These are phyloP conservation scores for Symphodus melops DNA, from an alignment of 2,113 vertebrate species.

Conservation along the genomic window DNA sequence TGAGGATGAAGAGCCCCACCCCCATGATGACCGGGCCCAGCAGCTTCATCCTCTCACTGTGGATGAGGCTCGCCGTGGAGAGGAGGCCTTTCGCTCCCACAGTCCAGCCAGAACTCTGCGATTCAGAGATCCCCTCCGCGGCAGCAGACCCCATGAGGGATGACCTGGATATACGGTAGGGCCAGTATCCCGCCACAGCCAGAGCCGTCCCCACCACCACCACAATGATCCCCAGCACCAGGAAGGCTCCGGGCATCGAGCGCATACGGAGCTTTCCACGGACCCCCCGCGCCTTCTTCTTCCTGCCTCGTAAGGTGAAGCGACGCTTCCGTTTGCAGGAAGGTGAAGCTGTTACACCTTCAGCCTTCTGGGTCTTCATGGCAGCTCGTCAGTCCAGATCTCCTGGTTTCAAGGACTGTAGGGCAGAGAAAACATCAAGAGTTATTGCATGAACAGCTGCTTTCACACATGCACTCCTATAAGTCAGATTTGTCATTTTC, in stretches of 20 bases:
- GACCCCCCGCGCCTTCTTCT: constrained; percentile 74
- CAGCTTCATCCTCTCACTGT: constrained; percentile 91
- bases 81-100: constrained; percentile 79
- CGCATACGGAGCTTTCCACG: constrained; percentile 91
- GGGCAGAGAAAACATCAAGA: constrained; percentile 14
- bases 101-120: constrained; percentile 65
- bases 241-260: constrained; percentile 90
- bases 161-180: constrained; percentile 78
- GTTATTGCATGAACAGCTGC: constrained; percentile 9
- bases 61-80: constrained; percentile 71
- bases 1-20: constrained; percentile 96
- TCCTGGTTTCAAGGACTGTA: constrained; percentile 58
- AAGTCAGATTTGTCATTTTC: too few species aligned
- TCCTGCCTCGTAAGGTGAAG: constrained; percentile 71
- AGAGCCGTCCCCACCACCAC: constrained; percentile 92
- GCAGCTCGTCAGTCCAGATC: constrained; percentile 30
- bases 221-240: constrained; percentile 89
- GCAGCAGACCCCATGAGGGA: constrained; percentile 46
- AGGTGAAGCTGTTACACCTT: constrained; percentile 28
- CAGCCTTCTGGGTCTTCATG: constrained; percentile 74
- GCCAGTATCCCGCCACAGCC: constrained; percentile 95
- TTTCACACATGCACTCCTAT: too few species aligned
- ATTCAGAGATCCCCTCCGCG: constrained; percentile 23
- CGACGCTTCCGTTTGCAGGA: constrained; percentile 56
- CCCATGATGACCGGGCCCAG: constrained; percentile 97